Conservation (phyloP, 2,888 invertebrate genomes). For the Xanthia togata region DNA sequence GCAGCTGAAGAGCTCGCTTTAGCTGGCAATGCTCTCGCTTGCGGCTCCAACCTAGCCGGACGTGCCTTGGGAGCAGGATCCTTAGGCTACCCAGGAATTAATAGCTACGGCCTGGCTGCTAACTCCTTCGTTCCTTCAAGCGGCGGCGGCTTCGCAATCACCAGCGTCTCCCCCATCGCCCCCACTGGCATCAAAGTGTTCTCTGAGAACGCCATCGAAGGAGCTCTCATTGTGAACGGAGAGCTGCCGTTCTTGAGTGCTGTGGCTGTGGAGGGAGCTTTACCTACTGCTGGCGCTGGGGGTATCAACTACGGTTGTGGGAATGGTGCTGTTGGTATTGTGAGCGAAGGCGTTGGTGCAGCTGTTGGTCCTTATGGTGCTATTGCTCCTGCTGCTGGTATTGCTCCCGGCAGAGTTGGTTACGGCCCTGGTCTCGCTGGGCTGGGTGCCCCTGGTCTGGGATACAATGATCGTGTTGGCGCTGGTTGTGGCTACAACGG, state of each 20-base stretch:
- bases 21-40: conserved; percentile 40
- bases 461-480: conserved; percentile 14
- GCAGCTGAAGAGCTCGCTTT: conserved; percentile 58
- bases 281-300: conserved; percentile 69
- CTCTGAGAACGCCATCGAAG: conserved; percentile 76
- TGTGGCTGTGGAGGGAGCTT: conserved; percentile 70
- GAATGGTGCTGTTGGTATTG: conserved; percentile 45
- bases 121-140: conserved; percentile 46
- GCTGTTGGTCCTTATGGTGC: conserved; percentile 29
- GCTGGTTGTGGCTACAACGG: too few relatives aligned
- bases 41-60: conserved; percentile 40
- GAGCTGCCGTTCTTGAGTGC: conserved; percentile 74
- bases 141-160: conserved; percentile 66
- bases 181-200: conserved; percentile 72
- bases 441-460: conserved; percentile 9
- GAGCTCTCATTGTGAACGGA: conserved; percentile 68
- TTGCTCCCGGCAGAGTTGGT: conserved; percentile 27
- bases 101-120: conserved; percentile 26
- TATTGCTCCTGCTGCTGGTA: conserved; percentile 26
- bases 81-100: conserved; percentile 14
- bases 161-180: conserved; percentile 69
- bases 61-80: conserved; percentile 14
- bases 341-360: conserved; percentile 53
- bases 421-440: conserved; percentile 25
- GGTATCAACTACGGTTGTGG: conserved; percentile 67